Percentiles rank a stretch among this genome's conserved stretches.
Evolutionary conservation across 1,140 invertebrate species (phyloP).

Genomic region (Euura saliciscinereae): DNA sequence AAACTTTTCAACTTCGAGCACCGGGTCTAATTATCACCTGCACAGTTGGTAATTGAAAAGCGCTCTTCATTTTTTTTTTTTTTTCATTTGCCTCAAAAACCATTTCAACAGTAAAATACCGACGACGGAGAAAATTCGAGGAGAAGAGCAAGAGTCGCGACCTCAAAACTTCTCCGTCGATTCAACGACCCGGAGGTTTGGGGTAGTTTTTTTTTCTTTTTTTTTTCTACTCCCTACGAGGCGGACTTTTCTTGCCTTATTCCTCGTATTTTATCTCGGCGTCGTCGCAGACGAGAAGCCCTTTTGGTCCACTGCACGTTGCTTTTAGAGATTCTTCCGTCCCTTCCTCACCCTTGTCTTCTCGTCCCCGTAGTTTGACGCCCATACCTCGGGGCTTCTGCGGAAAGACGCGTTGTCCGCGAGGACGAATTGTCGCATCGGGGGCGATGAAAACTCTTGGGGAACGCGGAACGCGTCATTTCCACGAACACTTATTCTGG

Average conservation of each 20-base stretch:
- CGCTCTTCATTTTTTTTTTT: not conserved
- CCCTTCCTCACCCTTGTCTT: not conserved
- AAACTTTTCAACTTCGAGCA: not conserved
- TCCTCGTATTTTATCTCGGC: not conserved
- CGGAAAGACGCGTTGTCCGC: not conserved
- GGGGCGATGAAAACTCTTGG: no score
- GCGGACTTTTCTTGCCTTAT: no score
- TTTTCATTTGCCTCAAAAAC: no score
- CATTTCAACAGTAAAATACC: not conserved
- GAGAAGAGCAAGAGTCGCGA: not conserved
- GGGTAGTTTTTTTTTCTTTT: not conserved
- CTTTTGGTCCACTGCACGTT: conserved; percentile 4
- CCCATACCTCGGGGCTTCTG: not conserved
- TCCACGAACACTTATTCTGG: no score
- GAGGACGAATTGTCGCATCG: no score
- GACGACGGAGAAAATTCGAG: not conserved
- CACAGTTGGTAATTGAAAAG: not conserved
- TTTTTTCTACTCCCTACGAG: no score
- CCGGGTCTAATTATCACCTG: not conserved
- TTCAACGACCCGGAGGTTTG: not conserved
- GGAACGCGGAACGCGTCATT: no score
- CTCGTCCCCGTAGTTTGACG: not conserved
- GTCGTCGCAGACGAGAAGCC: not conserved
- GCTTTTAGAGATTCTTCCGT: not conserved
- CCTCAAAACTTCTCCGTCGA: not conserved